Evolutionary conservation across 2,888 invertebrate species (phyloP), one percentile per base, ranked within the genome.

Genomic region (Salticus scenicus): DNA sequence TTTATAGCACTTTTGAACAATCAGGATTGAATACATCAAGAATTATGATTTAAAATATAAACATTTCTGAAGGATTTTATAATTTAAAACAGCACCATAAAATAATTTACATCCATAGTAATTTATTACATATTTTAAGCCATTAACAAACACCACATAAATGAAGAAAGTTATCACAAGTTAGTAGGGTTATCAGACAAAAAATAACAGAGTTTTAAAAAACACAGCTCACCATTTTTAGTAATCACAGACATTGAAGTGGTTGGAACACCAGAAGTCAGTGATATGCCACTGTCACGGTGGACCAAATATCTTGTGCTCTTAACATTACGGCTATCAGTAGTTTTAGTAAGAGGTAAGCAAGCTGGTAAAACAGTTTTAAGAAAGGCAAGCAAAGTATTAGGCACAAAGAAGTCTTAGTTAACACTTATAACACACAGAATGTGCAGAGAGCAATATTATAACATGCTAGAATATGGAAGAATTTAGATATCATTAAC

Each of bases 261-360:
- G 8, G 69, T 57, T 63, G 81, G 64, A 28, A 47, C 51, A 24
- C 72, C 73, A 37, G 82, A 71, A n/a, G 77, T 77, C 30, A 77
- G 73, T 5, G 83, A 84, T 24, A 84, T 84, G 12, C 83, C 83
- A 57, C 83, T 84, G 67, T 84, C 83, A 8, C 83, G 83, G 31
- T 84, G 83, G 10, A 84, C 66, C 30, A 84, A 63, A 31, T 64
- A 77, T 24, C 73, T 67, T n/a, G 71, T 63, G 17, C 72, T 66
- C 28, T 84, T 84, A 17, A 17, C 42, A n/a, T 7, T 24, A 8
- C 4, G 4, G 30, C 72, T 33, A 66, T 76, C 75, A 66, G 42
- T 66, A 7, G 64, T 83, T 17, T 63, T 66, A 75, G 75, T 83
- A 33, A 76, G 72, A 33, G 51, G 47, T 37, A 76, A 27, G 47